Conservation (phyloP, 2,113 vertebrate genomes). For the Calypte anna region DNA sequence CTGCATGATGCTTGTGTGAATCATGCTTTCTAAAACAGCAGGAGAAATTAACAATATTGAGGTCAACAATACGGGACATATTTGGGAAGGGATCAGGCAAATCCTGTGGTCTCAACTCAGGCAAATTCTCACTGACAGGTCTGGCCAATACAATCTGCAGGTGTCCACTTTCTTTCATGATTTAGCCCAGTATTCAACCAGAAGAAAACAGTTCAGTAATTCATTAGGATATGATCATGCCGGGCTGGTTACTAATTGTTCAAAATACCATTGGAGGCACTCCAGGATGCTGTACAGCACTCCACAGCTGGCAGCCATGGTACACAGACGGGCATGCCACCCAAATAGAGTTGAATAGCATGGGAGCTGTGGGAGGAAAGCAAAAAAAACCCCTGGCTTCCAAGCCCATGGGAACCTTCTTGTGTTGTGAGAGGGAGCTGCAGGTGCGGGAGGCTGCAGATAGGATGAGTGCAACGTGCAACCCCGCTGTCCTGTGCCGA, state of each 20-base stretch:
- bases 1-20: background rate
- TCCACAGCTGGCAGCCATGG: slow-evolving; percentile 65
- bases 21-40: background rate
- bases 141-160: slow-evolving; percentile 63
- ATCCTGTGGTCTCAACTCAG: slow-evolving; percentile 11
- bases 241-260: slow-evolving; percentile 69
- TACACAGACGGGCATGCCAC: slow-evolving; percentile 41
- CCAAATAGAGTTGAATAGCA: slow-evolving; percentile 68
- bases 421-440: slow-evolving; percentile 30
- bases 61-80: background rate
- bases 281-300: slow-evolving; percentile 67
- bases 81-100: background rate
- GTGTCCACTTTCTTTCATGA: slow-evolving; percentile 66
- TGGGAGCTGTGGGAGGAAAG: background rate
- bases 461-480: slow-evolving; percentile 25
- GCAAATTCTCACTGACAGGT: slow-evolving; percentile 58
- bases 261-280: slow-evolving; percentile 64
- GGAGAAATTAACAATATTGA: slow-evolving; percentile 9
- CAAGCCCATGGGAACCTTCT: slow-evolving; percentile 55
- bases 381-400: slow-evolving; percentile 36
- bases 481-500: background rate
- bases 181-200: slow-evolving; percentile 65
- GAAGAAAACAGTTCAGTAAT: slow-evolving; percentile 69
- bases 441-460: slow-evolving; percentile 54
- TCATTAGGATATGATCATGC: slow-evolving; percentile 71